Evolutionary conservation across 2,797 vertebrate genomes (phyloP), one percentile per base, ranked within the genome.

Genomic region (Poecile montanus): DNA sequence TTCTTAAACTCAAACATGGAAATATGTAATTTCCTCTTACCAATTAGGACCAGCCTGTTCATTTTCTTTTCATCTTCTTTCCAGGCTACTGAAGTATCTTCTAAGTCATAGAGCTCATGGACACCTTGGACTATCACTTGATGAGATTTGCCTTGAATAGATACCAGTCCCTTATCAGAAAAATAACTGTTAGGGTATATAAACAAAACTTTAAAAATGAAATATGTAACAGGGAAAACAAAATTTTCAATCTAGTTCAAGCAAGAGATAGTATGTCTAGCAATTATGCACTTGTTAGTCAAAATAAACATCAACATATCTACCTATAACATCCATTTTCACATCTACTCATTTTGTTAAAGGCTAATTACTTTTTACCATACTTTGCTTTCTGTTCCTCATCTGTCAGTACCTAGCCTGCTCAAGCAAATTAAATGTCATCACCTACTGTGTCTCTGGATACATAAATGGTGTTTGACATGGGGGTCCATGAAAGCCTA

Each of bases 91-190:
- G 98, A 97, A 42, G 98, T 99, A 95, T 99, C 99, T 95, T 99
- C 99, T 85, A 99, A 97, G 93, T 99, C 99, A 67, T 99, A 99
- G 26, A 99, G 98, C 92, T 99, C 99, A 62, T 99, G 99, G 82
- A 99, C 99, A 90, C 99, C 99, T 97, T 99, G 99, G 92, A 99
- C 97, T 97, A 99, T 99, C 91, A 99, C 97, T 93, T 99, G 99
- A 75, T 98, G 98, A 92, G 96, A 93, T 97, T 99, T 99, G 88
- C 98, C 98, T 96, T 97, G 97, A 88, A 99, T 79, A 12, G 99
- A 99, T 53, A 99, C 97, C 88, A 99, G 98, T 50, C 99, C 99
- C 99, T 99, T 97, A 78, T 82, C 93, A 96, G 79, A 95, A 97
- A 80, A 79, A 96, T 38, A 96, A 93, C 57, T 44, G 85, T 79